Conservation (phyloP, 2,888 invertebrate genomes). For the Ypsolopha sequella region DNA sequence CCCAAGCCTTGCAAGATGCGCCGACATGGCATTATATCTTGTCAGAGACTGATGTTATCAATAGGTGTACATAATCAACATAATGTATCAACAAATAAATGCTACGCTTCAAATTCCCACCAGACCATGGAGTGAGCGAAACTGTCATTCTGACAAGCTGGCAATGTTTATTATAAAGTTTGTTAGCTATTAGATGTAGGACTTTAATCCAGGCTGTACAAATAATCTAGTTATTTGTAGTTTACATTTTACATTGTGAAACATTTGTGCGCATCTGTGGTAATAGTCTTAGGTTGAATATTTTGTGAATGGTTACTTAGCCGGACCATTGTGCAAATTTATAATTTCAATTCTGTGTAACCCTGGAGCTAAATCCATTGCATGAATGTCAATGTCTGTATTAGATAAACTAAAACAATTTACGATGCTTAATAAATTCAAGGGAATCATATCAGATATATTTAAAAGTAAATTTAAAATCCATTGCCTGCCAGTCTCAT, state of each 20-base stretch:
- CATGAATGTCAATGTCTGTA: slow-evolving; percentile 5
- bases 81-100: neutral
- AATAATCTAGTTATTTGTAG: slow-evolving; percentile 62
- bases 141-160: slow-evolving; percentile 21
- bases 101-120: neutral
- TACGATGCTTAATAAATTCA: slow-evolving; percentile 6
- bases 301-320: slow-evolving; percentile 41
- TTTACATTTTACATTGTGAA: slow-evolving; percentile 59
- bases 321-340: slow-evolving; percentile 22
- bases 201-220: slow-evolving; percentile 64
- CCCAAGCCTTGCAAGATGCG: slow-evolving; percentile 26
- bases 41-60: slow-evolving; percentile 59
- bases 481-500: slow-evolving; percentile 2
- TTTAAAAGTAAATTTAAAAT: slow-evolving; percentile 19
- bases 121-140: neutral
- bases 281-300: slow-evolving; percentile 49
- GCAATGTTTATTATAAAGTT: slow-evolving; percentile 50
- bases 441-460: slow-evolving; percentile 24
- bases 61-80: slow-evolving; percentile 24
- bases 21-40: slow-evolving; percentile 41
- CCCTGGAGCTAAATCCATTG: slow-evolving; percentile 3
- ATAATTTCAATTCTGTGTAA: slow-evolving; percentile 4
- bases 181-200: slow-evolving; percentile 63
- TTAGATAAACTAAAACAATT: slow-evolving; percentile 2
- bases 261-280: slow-evolving; percentile 51